Evolutionary conservation across 2,888 invertebrate genomes (phyloP), one percentile per base, ranked within the genome.

Genomic region (Chrysodeixis includens): DNA sequence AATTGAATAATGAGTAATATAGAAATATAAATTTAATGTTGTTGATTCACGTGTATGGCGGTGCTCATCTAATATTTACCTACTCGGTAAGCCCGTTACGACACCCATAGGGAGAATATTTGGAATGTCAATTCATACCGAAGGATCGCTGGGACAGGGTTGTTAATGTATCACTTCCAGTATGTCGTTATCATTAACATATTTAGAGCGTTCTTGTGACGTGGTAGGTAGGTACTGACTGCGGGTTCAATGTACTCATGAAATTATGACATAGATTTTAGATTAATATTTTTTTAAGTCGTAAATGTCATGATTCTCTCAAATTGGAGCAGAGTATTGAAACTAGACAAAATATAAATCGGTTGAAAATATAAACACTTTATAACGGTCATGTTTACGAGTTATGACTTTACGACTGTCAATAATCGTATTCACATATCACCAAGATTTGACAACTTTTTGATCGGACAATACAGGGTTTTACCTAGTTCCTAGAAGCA

Each of bases 81-180:
- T n/a, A 49, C 46, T 20, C 20, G 20, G 46, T 49, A 49, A 49
- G 46, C 46, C 46, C 20, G 46, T 49, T 49, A 49, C 20, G 46
- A 46, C 62, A 59, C 46, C 51, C 58, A 62, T 55, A 61, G 56
- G 56, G 58, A 62, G 62, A 46, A 53, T 35, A 54, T 52, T 52
- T 54, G 30, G 30, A 30, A 54, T 54, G 30, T 54, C 54, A 30
- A 32, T 54, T 30, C 30, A 54, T 54, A 54, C 20, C 16, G 16
- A 26, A 16, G 54, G 30, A 54, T 56, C 46, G 20, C 46, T 16
- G 49, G n/a, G 55, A 30, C 32, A 16, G 32, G 32, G 9, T 32
- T 32, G 30, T 30, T 32, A 32, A 55, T 22, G 16, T 30, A 26
- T 54, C n/a, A 40, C 40, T 40, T 40, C 40, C 40, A 40, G 40